A percentile compares a stretch with the other conserved stretches of the same genome.
Evolutionary conservation across 2,888 invertebrate species (phyloP).

Genomic region (Ceramica pisi): DNA sequence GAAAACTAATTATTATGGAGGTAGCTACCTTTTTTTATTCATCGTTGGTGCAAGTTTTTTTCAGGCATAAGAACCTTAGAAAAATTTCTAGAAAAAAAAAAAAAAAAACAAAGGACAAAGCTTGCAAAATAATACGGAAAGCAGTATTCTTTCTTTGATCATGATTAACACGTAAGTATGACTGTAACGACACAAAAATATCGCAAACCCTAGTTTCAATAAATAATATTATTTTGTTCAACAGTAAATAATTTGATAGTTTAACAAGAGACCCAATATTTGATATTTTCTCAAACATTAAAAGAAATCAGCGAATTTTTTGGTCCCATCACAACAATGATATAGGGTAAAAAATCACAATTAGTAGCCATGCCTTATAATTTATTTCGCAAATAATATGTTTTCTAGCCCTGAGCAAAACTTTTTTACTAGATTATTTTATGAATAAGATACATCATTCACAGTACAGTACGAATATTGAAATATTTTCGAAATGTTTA

Average conservation of each 20-base stretch:
- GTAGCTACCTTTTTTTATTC: too few species aligned
- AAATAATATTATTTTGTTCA: constrained; percentile 33
- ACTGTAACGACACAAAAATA: constrained; percentile 52
- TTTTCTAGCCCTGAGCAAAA: constrained; percentile 46
- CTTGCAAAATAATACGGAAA: not conserved
- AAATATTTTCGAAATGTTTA: not conserved
- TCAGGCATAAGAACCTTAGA: too few species aligned
- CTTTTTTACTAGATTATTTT: constrained; percentile 31
- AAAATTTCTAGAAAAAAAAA: too few species aligned
- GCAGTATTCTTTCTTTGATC: not conserved
- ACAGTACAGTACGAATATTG: constrained; percentile 13
- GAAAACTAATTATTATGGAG: too few species aligned
- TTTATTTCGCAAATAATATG: constrained; percentile 31
- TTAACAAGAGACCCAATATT: constrained; percentile 59
- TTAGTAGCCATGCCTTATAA: constrained; percentile 39
- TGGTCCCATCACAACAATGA: constrained; percentile 80
- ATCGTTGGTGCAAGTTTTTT: too few species aligned
- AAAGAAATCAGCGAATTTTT: constrained; percentile 72
- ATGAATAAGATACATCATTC: constrained; percentile 3
- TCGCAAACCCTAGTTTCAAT: constrained; percentile 10
- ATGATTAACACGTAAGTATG: not conserved
- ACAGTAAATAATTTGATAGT: constrained; percentile 32
- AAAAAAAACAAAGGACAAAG: too few species aligned
- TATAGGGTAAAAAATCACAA: constrained; percentile 59
- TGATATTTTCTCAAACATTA: constrained; percentile 37